phyloP scores from a whole-genome alignment of 2,888 invertebrate genomes.

The Thecocarcelia acutangulata region DNA sequence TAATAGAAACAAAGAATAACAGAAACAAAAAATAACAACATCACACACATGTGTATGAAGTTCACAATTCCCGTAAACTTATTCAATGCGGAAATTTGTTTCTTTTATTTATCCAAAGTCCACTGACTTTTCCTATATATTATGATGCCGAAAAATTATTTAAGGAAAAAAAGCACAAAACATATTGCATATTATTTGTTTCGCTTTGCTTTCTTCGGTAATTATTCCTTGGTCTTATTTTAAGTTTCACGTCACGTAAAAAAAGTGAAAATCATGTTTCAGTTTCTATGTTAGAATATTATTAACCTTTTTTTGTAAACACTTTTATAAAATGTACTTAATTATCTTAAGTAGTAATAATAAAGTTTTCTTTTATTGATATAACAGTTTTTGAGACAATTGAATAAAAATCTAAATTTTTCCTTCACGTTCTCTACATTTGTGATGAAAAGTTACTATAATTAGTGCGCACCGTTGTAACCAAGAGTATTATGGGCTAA shows the following conservation, averaged over 20 bases:
- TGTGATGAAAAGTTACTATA: not conserved
- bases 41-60: no score
- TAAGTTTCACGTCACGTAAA: slow-evolving; percentile 55
- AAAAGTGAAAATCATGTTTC: slow-evolving; percentile 61
- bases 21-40: slow-evolving; percentile 8
- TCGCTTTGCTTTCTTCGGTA: slow-evolving; percentile 20
- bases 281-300: not conserved
- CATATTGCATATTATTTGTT: slow-evolving; percentile 45
- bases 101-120: not conserved
- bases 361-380: not conserved
- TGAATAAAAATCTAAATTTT: not conserved
- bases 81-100: slow-evolving; percentile 8
- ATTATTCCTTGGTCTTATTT: slow-evolving; percentile 13
- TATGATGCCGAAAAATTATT: no score
- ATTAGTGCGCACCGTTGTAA: slow-evolving; percentile 8
- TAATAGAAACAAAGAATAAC: not conserved
- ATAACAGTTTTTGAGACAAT: slow-evolving; percentile 25
- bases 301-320: slow-evolving; percentile 25
- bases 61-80: not conserved
- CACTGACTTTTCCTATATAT: slow-evolving; percentile 9
- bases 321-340: slow-evolving; percentile 33
- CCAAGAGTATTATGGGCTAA: no score
- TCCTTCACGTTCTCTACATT: slow-evolving; percentile 28
- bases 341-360: not conserved
- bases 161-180: not conserved